Evolutionary conservation across 37 sponge, comb jelly and placozoan species (phyloP).

Genomic region (Halichondria panicea): DNA sequence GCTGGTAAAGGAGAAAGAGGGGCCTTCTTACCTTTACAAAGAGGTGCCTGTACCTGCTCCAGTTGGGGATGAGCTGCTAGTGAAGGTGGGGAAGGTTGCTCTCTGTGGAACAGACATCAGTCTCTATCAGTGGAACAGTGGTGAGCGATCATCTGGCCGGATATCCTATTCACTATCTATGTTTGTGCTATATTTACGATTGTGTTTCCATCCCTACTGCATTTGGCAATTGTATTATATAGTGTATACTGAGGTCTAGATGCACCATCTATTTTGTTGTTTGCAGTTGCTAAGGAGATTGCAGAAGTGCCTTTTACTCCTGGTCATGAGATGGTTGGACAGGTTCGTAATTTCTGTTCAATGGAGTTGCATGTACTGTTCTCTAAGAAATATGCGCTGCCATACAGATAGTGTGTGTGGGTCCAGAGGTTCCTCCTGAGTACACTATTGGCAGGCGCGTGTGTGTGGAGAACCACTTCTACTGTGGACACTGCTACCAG

Average conservation of each 20-base stretch:
- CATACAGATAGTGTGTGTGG: slow-evolving; percentile 66
- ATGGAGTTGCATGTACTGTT: not conserved
- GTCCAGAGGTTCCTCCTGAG: slow-evolving; percentile 54
- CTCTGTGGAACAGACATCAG: slow-evolving; percentile 89
- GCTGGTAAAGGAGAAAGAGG: slow-evolving; percentile 69
- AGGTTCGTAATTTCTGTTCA: slow-evolving; percentile 54
- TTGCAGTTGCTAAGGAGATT: slow-evolving; percentile 74
- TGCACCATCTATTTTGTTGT: not conserved
- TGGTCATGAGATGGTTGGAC: slow-evolving; percentile 90
- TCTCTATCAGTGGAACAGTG: slow-evolving; percentile 80
- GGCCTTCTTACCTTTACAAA: slow-evolving; percentile 59
- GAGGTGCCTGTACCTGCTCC: slow-evolving; percentile 68
- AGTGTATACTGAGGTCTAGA: not conserved
- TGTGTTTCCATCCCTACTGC: not conserved
- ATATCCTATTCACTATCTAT: not conserved
- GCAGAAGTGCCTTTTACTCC: slow-evolving; percentile 88
- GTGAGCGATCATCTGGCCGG: slow-evolving; percentile 12
- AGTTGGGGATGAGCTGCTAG: slow-evolving; percentile 65
- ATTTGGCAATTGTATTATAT: not conserved
- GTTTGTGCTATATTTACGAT: not conserved
- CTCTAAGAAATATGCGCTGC: not conserved
- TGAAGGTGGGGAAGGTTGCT: slow-evolving; percentile 69
- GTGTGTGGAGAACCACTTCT: slow-evolving; percentile 94
- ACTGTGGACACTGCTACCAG: slow-evolving; percentile 93
- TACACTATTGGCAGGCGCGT: slow-evolving; percentile 79